phyloP scores from a whole-genome alignment of 1,140 invertebrate species.

The Homarus americanus region DNA sequence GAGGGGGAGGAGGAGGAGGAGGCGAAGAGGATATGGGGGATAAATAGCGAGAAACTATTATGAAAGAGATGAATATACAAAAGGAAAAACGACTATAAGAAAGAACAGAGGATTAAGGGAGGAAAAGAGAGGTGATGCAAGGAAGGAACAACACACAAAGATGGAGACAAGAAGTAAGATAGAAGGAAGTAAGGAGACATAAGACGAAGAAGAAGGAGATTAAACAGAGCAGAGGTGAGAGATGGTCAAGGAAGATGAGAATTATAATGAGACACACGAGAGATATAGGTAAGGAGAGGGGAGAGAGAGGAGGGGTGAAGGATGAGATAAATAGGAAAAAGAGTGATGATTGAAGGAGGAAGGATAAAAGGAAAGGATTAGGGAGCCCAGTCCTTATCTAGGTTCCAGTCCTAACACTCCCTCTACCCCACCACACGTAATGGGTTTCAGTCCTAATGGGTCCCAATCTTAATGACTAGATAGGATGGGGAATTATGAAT shows the following conservation, averaged over 20 bases:
- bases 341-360: no score
- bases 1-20: neutral
- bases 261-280: neutral
- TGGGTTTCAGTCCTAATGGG: no score
- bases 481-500: no score
- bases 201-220: neutral
- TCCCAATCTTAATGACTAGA: no score
- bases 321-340: no score
- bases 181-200: neutral
- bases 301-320: neutral
- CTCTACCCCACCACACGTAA: no score
- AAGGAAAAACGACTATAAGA: no score
- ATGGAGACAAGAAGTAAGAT: neutral
- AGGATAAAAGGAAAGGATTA: no score
- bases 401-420: no score
- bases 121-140: neutral
- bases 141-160: neutral
- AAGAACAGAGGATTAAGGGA: neutral
- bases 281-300: neutral
- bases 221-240: neutral
- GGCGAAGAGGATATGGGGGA: neutral
- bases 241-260: neutral
- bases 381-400: no score
- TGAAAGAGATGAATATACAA: no score
- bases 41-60: neutral